Evolutionary conservation across 2,797 vertebrate species (phyloP), one percentile per base, ranked within the genome.

Genomic region (Phoeniculus purpureus): DNA sequence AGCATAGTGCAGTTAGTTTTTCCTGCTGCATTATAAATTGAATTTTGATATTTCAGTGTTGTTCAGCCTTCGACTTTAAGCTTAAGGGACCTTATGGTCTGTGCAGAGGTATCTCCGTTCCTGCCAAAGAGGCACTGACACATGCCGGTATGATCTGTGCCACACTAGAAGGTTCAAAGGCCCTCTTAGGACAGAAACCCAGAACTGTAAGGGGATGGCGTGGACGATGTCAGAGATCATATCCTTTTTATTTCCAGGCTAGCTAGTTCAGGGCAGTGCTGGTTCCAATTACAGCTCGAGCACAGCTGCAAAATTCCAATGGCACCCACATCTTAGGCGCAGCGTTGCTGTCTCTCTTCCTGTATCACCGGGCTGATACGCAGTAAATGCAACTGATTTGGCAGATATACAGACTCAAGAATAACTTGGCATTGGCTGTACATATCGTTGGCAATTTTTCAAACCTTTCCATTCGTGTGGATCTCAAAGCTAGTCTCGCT

Each of bases 231-330:
- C 43, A 8, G 65, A 73, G 62, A 56, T 60, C 5, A 0, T 80
- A 68, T 89, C 47, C 40, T 72, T 85, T 85, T 75, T 8, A 20
- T 79, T 73, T 86, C 56, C 29, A 72, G 34, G 40, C 43, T 82
- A 45, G 34, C 15, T 60, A 59, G 34, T 56, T 85, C 27, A 15
- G 32, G 40, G 55, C 31, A 82, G 40, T 1, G 10, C 85, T 95
- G 90, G 60, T 94, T 94, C 81, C 82, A 87, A 93, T 94, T 94
- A 93, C 9, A 81, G 81, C 70, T 82, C 18, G 22, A 95, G 73
- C 66, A 87, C 90, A 95, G 93, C 89, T 95, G 89, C 74, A 89
- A 81, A 95, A 96, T 94, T 96, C 92, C 94, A 83, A 73, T 31
- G 60, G 76, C 86, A 67, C 79, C 88, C 96, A 94, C 94, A 94